Evolutionary conservation across 1,140 invertebrate genomes (phyloP), one percentile per base, ranked within the genome.

Genomic region (Drosophila orena): DNA sequence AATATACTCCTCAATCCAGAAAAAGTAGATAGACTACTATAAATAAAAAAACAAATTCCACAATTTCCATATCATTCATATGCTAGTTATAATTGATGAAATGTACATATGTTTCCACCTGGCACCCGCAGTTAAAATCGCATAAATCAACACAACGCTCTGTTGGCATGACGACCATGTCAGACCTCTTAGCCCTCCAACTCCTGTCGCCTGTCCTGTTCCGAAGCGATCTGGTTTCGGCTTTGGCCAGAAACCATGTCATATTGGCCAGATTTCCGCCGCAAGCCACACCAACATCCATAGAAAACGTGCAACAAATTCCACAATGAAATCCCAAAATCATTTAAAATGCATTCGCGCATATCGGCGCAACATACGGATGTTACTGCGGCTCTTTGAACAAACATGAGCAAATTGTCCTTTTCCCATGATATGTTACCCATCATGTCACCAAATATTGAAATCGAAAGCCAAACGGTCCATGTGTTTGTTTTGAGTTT

Each of bases 271-370:
- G 64, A 64, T 27, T 37, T 30, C 42, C 47, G 66, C 66, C 66
- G 35, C 66, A 70, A 40, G 66, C 66, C 64, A 47, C 64, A 70
- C 50, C 68, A 70, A 70, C 64, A 70, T 56, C 15, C 35, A 70
- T 24, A 35, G 35, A 24, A 24, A 70, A 56, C 64, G 69, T 69
- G 64, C 64, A 70, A 57, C 64, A 55, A 55, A 69, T 56, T 55
- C 64, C 49, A 38, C 50, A 70, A 69, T 68, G 68, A 66, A 68
- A 70, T 47, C 35, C 42, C 24, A 70, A 70, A 69, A 70, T 70
- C 66, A 70, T 70, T 70, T 69, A 17, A 70, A 69, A 70, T 70
- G 69, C 34, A 38, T 38, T 43, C 49, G 49, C 35, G 27, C 20
- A 66, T 20, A 44, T 20, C 61, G 22, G 44, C 59, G 59, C 37